Base-by-base conservation (phyloP, 2,113 vertebrate genomes). In the Beaufortia kweichowensis region DNA sequence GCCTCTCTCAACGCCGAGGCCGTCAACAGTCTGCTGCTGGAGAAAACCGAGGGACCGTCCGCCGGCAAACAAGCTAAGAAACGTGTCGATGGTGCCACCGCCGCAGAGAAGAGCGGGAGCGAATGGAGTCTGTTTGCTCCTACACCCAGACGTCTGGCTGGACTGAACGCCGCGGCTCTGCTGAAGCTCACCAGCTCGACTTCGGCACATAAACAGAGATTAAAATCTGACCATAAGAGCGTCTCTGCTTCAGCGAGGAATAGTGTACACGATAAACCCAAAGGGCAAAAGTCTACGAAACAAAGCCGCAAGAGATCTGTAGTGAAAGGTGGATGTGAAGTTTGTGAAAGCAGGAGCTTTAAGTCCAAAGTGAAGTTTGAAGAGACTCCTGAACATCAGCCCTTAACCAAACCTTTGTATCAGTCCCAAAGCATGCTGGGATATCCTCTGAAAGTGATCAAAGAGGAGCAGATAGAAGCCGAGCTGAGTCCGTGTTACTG, bases 1-100 rank as follows among this genome's bases (percentile, higher is more conserved):
- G 97, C 96, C n/a, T 98, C 96, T 11, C 93, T 98, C 24, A 99
- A 99, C 0, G 97, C 97, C 0, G 97, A 99, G 86, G 97, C 96
- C 0, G 94, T 99, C 11, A 98, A 98, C 87, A 97, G 94, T 71
- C 86, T 98, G 26, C 91, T 99, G 19, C 92, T 99, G 0, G 95
- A 97, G 69, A 92, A 94, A 66, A 87, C 85, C 1, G 77, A 91
- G 0, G 93, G 94, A 3, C 81, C 87, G 17, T 68, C 78, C 0
- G 80, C 87, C 23, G 78, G 85, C 61, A 91, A 92, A 39, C 82
- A 85, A 10, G 82, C 90, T 0, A 41, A 86, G 84, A 90, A 90
- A 86, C 91, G 86, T 0, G 69, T 81, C 23, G 91, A 91, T 8
- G 84, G 80, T 0, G 60, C 80, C 6, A 31, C 14, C 21, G 76